A percentile compares a stretch with the other conserved stretches of the same genome.
phyloP scores from a whole-genome alignment of 2,797 vertebrate species.

The Todus mexicanus region DNA sequence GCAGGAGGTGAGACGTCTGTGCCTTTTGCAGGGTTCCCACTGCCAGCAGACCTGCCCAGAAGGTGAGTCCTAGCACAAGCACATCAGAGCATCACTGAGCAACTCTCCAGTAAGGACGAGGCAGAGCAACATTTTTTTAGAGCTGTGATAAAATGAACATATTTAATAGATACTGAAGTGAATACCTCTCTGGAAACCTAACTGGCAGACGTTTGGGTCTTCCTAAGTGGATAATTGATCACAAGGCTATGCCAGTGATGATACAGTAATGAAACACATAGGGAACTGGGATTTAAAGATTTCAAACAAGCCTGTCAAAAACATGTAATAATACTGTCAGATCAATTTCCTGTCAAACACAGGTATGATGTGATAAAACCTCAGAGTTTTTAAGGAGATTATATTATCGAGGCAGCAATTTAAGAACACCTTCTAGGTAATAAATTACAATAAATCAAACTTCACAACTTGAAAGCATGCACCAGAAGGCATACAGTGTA shows the following conservation, averaged over 20 bases:
- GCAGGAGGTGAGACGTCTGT: background rate
- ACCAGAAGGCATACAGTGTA: background rate
- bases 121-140: background rate
- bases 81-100: background rate
- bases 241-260: constrained; percentile 26
- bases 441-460: constrained; percentile 62
- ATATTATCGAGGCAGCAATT: constrained; percentile 49
- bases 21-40: background rate
- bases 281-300: constrained; percentile 28
- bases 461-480: background rate
- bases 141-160: background rate
- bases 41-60: background rate
- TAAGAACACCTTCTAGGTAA: constrained; percentile 41
- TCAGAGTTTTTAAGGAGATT: constrained; percentile 48
- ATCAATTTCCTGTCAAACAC: constrained; percentile 62
- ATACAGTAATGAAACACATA: constrained; percentile 47
- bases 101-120: background rate
- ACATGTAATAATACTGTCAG: constrained; percentile 64
- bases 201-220: constrained; percentile 4
- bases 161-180: background rate
- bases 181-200: constrained; percentile 11
- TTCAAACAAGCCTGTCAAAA: constrained; percentile 65
- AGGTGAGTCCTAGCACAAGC: background rate
- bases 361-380: constrained; percentile 46
- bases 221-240: constrained; percentile 59